Conservation (phyloP, 2,113 vertebrate genomes). For the Dunckerocampus dactyliophorus region DNA sequence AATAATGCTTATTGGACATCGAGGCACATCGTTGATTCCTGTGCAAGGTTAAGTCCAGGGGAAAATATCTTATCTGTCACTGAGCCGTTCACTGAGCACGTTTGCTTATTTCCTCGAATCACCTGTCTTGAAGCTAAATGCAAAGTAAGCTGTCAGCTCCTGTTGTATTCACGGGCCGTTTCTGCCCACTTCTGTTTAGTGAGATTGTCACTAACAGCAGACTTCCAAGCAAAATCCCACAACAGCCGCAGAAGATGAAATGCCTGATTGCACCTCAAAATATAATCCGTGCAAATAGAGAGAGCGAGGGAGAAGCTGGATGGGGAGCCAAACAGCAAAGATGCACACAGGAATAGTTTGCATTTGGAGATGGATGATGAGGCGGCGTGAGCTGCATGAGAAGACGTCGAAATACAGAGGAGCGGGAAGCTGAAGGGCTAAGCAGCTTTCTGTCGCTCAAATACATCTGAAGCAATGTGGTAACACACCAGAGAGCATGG, state of each 20-base stretch:
- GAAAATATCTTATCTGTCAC: conserved; percentile 52
- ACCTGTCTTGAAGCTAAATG: conserved; percentile 19
- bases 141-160: conserved; percentile 14
- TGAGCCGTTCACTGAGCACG: conserved; percentile 28
- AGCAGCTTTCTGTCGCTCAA: conserved; percentile 21
- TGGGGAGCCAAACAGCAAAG: conserved; percentile 8
- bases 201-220: conserved; percentile 6
- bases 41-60: conserved; percentile 56
- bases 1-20: conserved; percentile 62
- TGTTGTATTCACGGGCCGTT: conserved; percentile 12
- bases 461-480: conserved; percentile 6
- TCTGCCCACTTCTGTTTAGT: conserved; percentile 7
- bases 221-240: conserved; percentile 8
- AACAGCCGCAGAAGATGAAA: conserved; percentile 11
- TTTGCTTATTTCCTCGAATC: conserved; percentile 18
- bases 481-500: conserved; percentile 14
- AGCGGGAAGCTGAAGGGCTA: background rate
- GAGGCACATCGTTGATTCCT: conserved; percentile 49
- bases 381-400: conserved; percentile 15
- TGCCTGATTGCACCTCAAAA: conserved; percentile 3
- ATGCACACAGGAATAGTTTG: conserved; percentile 16
- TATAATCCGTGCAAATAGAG: conserved; percentile 39
- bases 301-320: background rate
- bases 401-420: conserved; percentile 5
- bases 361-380: conserved; percentile 22